Evolutionary conservation across 2,888 invertebrate genomes (phyloP), one percentile per base, ranked within the genome.

Genomic region (Agrochola litura): DNA sequence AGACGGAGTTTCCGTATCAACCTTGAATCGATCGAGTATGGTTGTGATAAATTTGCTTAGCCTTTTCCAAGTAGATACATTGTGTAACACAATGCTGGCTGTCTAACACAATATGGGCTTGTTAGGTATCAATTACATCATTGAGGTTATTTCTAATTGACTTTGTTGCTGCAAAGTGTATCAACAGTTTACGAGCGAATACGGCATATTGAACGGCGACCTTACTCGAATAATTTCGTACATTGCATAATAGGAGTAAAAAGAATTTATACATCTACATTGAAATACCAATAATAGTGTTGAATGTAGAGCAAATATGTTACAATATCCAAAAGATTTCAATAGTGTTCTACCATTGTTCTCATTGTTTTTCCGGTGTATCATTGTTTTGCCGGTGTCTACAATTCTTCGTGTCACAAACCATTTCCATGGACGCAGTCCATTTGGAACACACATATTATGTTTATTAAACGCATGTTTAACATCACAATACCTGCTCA

Each of bases 41-140:
- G 90, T 87, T 83, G 89, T 91, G 90, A 90, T 89, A 91, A 88
- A 91, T 91, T 91, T 88, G 85, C 87, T 84, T 87, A 86, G 87
- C 89, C 87, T 87, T 89, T 87, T 82, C 74, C 85, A 86, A 83
- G 79, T 82, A 79, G 73, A 77, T 76, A 83, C 76, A 81, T 88
- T 89, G 84, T 87, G 84, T 83, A 82, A 83, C 71, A 87, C 86
- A 88, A 88, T 87, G 79, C 80, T 82, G 79, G 81, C 76, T 86
- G 81, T 82, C 83, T 83, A 83, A 88, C 81, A 88, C 87, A 87
- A 87, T 87, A 86, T 86, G 80, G 81, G 71, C 79, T 78, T 78
- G 85, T 84, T 82, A 85, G 78, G 68, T 84, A 84, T 85, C 84
- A 89, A 80, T 87, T 83, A 86, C 84, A 81, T 84, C 86, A 87